Evolutionary conservation across 2,113 vertebrate species (phyloP), one percentile per base, ranked within the genome.

Genomic region (Budorcas taxicolor): DNA sequence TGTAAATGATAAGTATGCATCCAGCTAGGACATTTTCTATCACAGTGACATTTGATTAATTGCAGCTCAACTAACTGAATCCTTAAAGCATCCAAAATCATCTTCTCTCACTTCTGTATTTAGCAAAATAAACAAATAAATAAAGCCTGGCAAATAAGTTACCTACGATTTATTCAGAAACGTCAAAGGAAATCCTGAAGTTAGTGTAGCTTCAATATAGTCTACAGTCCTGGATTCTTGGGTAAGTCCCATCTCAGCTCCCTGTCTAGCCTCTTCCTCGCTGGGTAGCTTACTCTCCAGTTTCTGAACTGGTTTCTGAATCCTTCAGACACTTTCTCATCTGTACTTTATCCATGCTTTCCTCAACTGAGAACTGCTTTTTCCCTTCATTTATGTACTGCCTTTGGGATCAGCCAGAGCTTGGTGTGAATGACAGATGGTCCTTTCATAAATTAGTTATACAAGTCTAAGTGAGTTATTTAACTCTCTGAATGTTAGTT

Each of bases 31-130:
- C 7, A 87, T 88, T 81, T 97, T 95, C 57, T 96, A 93, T 96
- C 74, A 53, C 40, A 43, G 19, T 31, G 43, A 85, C 85, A 85
- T 97, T 94, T 94, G 71, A 91, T 85, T 95, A 96, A 96, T 82
- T 93, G n/a, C 45, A 94, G 91, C 21, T 29, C 64, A 92, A 31
- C 55, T 91, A 74, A 87, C 17, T 52, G 31, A 14, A 97, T 53
- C 25, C n/a, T 74, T 76, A 11, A 88, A 55, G 29, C 25, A 25
- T 31, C 90, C 4, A 23, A 92, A 31, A 40, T 58, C 45, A 84
- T 95, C 27, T 85, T 62, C 64, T 88, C 64, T 94, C 52, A 64
- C 15, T 90, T 45, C 19, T 90, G 23, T 31, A 45, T 88, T 93
- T 33, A 82, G 29, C 33, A 87, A 52, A 64, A 78, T 45, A 29